These are phyloP conservation scores for Parnassius smintheus DNA, from an alignment of 2,888 invertebrate genomes.

Conservation along the genomic window DNA sequence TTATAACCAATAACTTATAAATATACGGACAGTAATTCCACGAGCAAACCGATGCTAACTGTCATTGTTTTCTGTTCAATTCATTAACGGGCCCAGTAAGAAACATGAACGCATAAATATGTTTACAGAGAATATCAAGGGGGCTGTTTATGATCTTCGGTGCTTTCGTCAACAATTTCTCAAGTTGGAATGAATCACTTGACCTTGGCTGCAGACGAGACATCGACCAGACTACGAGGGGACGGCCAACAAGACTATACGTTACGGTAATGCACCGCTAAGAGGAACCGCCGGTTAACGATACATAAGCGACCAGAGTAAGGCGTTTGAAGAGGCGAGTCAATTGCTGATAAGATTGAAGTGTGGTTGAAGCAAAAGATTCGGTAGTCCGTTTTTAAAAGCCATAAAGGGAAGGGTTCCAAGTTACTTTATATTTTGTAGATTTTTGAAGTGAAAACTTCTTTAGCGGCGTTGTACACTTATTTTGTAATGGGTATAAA, in stretches of 20 bases:
- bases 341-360: not conserved
- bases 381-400: too few species aligned
- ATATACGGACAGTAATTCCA: not conserved
- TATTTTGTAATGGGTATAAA: too few species aligned
- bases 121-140: slow-evolving; percentile 8
- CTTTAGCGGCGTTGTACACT: too few species aligned
- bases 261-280: slow-evolving; percentile 20
- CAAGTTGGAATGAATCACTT: slow-evolving; percentile 31
- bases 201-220: slow-evolving; percentile 39
- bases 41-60: not conserved
- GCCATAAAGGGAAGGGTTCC: too few species aligned
- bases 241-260: slow-evolving; percentile 31
- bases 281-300: slow-evolving; percentile 9
- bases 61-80: slow-evolving; percentile 17
- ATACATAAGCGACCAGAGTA: slow-evolving; percentile 10
- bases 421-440: too few species aligned
- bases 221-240: slow-evolving; percentile 37
- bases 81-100: slow-evolving; percentile 1
- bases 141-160: slow-evolving; percentile 6
- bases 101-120: slow-evolving; percentile 10
- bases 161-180: slow-evolving; percentile 22
- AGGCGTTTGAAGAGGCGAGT: slow-evolving; percentile 3
- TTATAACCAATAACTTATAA: slow-evolving; percentile 1
- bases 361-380: not conserved
- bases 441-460: too few species aligned